phyloP scores from a whole-genome alignment of 2,797 vertebrate species.

The Chrosomus eos region DNA sequence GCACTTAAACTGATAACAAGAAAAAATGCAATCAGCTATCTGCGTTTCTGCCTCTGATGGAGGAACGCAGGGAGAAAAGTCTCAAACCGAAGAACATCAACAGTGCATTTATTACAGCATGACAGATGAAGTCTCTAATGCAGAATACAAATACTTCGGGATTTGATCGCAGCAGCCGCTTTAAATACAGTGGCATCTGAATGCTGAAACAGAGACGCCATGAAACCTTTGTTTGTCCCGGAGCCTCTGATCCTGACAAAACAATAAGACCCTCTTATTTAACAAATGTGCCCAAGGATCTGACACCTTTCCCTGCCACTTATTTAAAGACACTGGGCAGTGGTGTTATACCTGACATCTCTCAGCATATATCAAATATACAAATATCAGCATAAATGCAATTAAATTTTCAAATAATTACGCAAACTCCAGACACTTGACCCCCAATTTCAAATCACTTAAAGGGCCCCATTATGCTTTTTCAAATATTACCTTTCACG shows the following conservation, averaged over 20 bases:
- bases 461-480: not conserved
- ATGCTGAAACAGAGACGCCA: not conserved
- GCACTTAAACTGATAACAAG: not conserved
- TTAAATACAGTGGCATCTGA: not conserved
- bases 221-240: slow-evolving; percentile 18
- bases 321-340: slow-evolving; percentile 10
- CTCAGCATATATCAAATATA: not conserved
- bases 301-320: slow-evolving; percentile 9
- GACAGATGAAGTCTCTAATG: not conserved
- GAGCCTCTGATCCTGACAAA: slow-evolving; percentile 36
- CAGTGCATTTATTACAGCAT: slow-evolving; percentile 12
- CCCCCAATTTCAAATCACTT: not conserved
- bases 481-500: too few relatives aligned
- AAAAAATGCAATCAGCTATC: not conserved
- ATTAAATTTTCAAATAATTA: not conserved
- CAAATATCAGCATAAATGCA: not conserved
- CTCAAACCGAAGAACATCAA: not conserved
- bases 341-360: not conserved
- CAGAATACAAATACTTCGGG: not conserved
- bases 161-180: not conserved
- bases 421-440: not conserved
- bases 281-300: slow-evolving; percentile 23
- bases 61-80: not conserved
- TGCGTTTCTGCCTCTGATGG: not conserved
- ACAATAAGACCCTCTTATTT: slow-evolving; percentile 16